These are phyloP conservation scores for Athrips mouffetella DNA, from an alignment of 2,888 invertebrate species.

Conservation along the genomic window DNA sequence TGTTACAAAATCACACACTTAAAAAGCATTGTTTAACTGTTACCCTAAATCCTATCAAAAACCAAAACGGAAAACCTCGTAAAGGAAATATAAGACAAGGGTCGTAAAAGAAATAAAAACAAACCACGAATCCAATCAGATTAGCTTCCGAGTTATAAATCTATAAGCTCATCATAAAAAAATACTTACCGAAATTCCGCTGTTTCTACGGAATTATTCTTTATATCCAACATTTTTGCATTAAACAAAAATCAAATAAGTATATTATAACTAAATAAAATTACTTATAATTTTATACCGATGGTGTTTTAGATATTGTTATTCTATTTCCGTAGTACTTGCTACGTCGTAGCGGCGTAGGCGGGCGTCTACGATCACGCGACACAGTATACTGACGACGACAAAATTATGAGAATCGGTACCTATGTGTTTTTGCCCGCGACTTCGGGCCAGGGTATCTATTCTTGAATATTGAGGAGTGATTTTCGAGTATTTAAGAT, in stretches of 20 bases:
- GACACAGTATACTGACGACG: conserved; percentile 33
- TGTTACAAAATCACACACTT: too few relatives aligned
- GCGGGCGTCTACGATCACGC: conserved; percentile 47
- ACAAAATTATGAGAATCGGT: conserved; percentile 18
- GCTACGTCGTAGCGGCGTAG: conserved; percentile 39
- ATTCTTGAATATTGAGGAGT: too few relatives aligned
- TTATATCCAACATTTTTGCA: background rate
- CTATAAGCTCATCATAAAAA: conserved; percentile 11
- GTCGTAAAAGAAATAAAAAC: conserved; percentile 11
- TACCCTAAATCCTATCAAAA: background rate
- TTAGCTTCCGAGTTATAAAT: conserved; percentile 15
- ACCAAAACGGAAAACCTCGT: conserved; percentile 3
- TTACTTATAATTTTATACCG: background rate
- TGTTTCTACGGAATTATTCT: background rate
- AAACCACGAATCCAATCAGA: conserved; percentile 15
- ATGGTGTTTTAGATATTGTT: background rate
- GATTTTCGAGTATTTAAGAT: too few relatives aligned
- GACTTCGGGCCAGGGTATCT: too few relatives aligned
- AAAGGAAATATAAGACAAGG: conserved; percentile 1
- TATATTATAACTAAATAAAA: background rate
- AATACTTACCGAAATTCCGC: conserved; percentile 1
- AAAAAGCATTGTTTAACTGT: background rate
- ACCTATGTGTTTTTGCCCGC: too few relatives aligned
- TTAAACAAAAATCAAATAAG: background rate
- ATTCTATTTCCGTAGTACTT: conserved; percentile 25